These are phyloP conservation scores for Myrmophylax atrothorax DNA, from an alignment of 2,113 vertebrate species.

Conservation along the genomic window DNA sequence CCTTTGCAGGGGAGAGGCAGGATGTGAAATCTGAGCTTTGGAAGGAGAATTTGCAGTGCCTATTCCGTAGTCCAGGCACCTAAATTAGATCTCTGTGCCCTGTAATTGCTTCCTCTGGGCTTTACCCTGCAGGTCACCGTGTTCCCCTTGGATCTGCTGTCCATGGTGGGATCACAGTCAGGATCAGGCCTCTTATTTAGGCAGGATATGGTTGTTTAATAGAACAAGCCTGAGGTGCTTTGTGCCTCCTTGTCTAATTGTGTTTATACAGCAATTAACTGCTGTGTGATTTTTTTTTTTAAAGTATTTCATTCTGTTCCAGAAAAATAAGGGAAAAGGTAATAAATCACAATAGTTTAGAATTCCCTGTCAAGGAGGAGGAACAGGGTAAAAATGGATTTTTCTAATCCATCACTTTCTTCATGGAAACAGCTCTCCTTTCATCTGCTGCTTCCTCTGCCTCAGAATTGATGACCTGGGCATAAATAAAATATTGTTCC, in stretches of 20 bases:
- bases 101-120: background rate
- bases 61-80: background rate
- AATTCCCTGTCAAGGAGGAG: slow-evolving; percentile 2
- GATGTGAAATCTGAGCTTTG: background rate
- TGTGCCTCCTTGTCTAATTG: background rate
- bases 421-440: slow-evolving; percentile 7
- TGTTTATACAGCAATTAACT: slow-evolving; percentile 33
- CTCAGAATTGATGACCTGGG: slow-evolving; percentile 51
- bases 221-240: background rate
- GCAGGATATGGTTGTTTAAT: background rate
- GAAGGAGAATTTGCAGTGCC: background rate
- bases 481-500: slow-evolving; percentile 37
- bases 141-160: background rate
- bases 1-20: background rate
- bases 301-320: background rate
- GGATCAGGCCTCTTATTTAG: background rate
- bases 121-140: background rate
- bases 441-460: slow-evolving; percentile 8
- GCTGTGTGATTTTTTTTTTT: background rate
- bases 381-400: slow-evolving; percentile 22
- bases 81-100: background rate
- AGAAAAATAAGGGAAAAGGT: background rate
- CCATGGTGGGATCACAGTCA: background rate
- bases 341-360: background rate
- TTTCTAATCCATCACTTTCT: slow-evolving; percentile 42